Conservation (phyloP, 2,888 invertebrate genomes). For the Salpingus planirostris region DNA sequence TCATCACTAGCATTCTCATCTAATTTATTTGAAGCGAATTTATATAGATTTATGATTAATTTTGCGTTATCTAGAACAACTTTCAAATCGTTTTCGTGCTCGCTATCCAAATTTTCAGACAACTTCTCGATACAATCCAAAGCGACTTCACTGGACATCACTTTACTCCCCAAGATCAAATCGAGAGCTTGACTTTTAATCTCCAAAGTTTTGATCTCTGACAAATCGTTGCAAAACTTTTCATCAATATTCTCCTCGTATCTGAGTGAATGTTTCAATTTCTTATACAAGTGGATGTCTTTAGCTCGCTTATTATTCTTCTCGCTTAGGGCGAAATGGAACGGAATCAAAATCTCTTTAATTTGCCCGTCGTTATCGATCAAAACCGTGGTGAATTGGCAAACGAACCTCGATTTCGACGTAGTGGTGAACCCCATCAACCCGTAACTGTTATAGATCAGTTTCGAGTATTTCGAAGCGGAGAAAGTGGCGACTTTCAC, state of each 20-base stretch:
- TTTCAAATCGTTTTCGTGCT: conserved; percentile 24
- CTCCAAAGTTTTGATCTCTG: conserved; percentile 62
- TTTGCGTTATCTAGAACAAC: conserved; percentile 30
- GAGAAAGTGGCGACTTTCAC: conserved; percentile 85
- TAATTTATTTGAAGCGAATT: conserved; percentile 19
- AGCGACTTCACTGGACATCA: conserved; percentile 53
- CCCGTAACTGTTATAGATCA: conserved; percentile 73
- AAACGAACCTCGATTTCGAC: conserved; percentile 47
- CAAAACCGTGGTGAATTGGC: conserved; percentile 65
- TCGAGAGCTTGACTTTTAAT: conserved; percentile 64
- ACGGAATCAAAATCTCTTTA: conserved; percentile 79
- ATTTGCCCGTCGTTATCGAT: conserved; percentile 76
- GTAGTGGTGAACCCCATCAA: conserved; percentile 61
- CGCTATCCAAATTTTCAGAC: conserved; percentile 28
- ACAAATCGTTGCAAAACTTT: conserved; percentile 49
- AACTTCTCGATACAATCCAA: conserved; percentile 43
- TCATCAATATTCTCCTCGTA: conserved; percentile 44
- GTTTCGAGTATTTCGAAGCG: conserved; percentile 73
- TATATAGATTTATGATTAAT: conserved; percentile 30
- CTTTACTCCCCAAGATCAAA: conserved; percentile 56
- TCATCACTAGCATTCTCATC: conserved; percentile 27
- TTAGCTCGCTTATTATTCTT: conserved; percentile 79
- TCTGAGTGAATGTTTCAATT: conserved; percentile 59
- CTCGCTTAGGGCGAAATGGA: conserved; percentile 78
- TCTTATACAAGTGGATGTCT: conserved; percentile 78